Evolutionary conservation across 1,140 invertebrate species (phyloP).

Genomic region (Condylostylus longicornis): DNA sequence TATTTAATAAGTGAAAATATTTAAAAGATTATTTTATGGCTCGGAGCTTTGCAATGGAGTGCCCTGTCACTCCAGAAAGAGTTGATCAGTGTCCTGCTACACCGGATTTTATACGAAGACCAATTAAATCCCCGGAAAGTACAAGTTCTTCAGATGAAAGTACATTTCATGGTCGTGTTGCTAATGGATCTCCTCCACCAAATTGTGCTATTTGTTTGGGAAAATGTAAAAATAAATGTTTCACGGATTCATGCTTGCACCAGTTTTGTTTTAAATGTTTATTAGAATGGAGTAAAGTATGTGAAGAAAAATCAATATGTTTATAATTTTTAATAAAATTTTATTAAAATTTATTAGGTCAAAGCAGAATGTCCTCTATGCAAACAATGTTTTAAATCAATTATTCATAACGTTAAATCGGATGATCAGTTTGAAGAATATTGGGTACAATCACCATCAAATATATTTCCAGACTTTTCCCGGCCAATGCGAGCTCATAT

Average conservation of each 20-base stretch:
- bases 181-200: slow-evolving; percentile 65
- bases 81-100: too few relatives aligned
- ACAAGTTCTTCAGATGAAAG: too few relatives aligned
- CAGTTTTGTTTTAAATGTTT: slow-evolving; percentile 88
- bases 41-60: too few relatives aligned
- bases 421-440: slow-evolving; percentile 80
- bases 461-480: slow-evolving; percentile 4
- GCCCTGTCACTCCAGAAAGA: too few relatives aligned
- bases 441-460: slow-evolving; percentile 37
- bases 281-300: slow-evolving; percentile 81
- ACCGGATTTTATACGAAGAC: too few relatives aligned
- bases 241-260: slow-evolving; percentile 82
- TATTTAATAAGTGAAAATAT: too few relatives aligned
- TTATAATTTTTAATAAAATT: background rate
- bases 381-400: slow-evolving; percentile 78
- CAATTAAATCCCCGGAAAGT: too few relatives aligned
- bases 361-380: slow-evolving; percentile 89
- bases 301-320: background rate
- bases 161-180: too few relatives aligned
- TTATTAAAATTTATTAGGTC: slow-evolving; percentile 37
- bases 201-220: slow-evolving; percentile 87
- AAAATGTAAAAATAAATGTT: slow-evolving; percentile 71
- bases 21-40: too few relatives aligned
- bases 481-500: too few relatives aligned
- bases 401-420: slow-evolving; percentile 81